Percentiles rank a stretch among this genome's conserved stretches.
phyloP scores from a whole-genome alignment of 2,797 vertebrate genomes.

The Syndactyla subalaris region DNA sequence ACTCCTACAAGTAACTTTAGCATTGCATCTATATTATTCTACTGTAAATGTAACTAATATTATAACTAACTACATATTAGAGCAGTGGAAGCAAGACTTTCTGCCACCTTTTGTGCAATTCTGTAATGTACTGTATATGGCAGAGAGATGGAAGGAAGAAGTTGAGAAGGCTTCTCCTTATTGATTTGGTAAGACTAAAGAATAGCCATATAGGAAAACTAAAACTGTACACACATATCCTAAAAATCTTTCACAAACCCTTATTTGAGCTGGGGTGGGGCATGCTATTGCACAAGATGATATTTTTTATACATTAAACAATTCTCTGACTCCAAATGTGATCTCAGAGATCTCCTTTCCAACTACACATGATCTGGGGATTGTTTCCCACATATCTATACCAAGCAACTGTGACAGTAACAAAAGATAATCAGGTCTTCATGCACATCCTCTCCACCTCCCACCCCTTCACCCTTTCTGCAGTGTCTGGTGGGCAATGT shows the following conservation, averaged over 20 bases:
- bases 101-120: neutral
- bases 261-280: neutral
- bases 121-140: neutral
- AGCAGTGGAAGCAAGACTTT: neutral
- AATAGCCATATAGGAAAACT: neutral
- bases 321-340: neutral
- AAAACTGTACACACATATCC: neutral
- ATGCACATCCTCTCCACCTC: neutral
- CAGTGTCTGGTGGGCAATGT: neutral
- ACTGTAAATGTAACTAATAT: neutral
- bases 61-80: neutral
- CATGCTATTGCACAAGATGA: neutral
- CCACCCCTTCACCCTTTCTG: neutral
- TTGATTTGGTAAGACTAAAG: neutral
- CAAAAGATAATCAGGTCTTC: neutral
- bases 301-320: neutral
- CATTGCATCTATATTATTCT: neutral
- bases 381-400: neutral
- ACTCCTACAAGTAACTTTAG: neutral
- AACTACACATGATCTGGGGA: neutral
- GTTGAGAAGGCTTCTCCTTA: neutral
- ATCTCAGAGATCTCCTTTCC: neutral
- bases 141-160: neutral
- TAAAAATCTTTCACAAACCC: neutral
- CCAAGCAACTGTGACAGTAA: neutral